Evolutionary conservation across 2,797 vertebrate genomes (phyloP), one percentile per base, ranked within the genome.

Genomic region (Poeciliopsis paucimaculata): DNA sequence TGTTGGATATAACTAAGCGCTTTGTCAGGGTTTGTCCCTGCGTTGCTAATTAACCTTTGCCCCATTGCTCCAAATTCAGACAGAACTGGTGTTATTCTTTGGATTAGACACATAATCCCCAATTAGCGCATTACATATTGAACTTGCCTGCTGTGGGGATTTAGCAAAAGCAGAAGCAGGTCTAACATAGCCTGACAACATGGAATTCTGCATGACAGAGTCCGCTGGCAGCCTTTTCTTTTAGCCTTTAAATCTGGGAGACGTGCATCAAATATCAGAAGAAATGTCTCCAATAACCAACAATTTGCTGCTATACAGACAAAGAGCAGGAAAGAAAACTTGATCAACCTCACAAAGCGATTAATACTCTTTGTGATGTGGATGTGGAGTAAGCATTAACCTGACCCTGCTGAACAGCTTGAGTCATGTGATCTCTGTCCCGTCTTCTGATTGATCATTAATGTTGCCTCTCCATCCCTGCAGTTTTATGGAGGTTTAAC

Each of bases 81-180:
- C 5, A 66, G 57, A 28, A 80, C 45, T 72, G 78, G 86, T 89
- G 77, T 39, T 72, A 71, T 47, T 85, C 78, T 49, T 66, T 77
- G 86, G 84, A 91, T 91, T 87, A 86, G 73, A 90, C 73, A 76
- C 72, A 81, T 90, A 88, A 92, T 90, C 86, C 86, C 83, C 81
- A 86, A 81, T 83, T 87, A 91, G 77, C 11, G 0, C 11, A 78
- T 86, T 53, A 84, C 85, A 83, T 77, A 78, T 47, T 86, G 79
- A 82, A 87, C 64, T 77, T 82, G 86, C 80, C 71, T 81, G 57
- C 88, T 79, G 80, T 82, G 64, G 79, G 62, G 86, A 85, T 81
- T 91, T 85, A 79, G 36, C 73, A 78, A 78, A 80, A 20, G 86
- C 76, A 75, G 57, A 83, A 70, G 81, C 57, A 46, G 64, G 80